Conservation (phyloP, 2,113 vertebrate genomes). For the Spea multiplicata region DNA sequence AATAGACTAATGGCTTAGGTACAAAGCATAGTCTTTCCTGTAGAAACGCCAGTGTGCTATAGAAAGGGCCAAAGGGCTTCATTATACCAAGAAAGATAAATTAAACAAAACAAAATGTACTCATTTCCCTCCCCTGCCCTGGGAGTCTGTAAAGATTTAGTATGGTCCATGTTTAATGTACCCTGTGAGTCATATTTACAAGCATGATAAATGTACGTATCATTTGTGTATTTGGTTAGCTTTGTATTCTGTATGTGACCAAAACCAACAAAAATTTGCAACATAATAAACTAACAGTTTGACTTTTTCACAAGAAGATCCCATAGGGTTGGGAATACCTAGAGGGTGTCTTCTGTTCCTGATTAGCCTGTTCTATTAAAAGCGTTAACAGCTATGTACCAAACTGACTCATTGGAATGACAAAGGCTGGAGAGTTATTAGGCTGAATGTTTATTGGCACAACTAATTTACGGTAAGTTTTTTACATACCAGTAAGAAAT, state of each 20-base stretch:
- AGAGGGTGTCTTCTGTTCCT: background rate
- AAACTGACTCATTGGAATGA: constrained; percentile 10
- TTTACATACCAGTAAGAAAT: constrained; percentile 21
- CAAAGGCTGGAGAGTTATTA: background rate
- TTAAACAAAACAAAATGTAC: no score
- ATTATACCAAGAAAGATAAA: no score
- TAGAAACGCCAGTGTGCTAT: no score
- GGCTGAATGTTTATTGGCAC: constrained; percentile 7
- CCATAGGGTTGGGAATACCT: background rate
- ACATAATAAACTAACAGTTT: background rate
- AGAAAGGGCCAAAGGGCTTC: no score
- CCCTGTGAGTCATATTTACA: background rate
- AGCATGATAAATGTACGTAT: background rate
- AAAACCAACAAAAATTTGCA: background rate
- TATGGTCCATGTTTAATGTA: no score
- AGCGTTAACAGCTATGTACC: background rate
- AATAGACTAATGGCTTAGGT: no score
- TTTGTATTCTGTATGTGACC: background rate
- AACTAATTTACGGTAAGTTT: background rate
- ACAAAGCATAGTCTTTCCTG: no score
- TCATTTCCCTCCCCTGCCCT: no score
- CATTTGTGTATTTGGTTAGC: background rate
- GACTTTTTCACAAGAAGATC: background rate
- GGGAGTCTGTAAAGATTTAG: no score
- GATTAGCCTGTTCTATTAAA: background rate